Conservation (phyloP, 2,888 invertebrate species). For the Urechis unicinctus region DNA sequence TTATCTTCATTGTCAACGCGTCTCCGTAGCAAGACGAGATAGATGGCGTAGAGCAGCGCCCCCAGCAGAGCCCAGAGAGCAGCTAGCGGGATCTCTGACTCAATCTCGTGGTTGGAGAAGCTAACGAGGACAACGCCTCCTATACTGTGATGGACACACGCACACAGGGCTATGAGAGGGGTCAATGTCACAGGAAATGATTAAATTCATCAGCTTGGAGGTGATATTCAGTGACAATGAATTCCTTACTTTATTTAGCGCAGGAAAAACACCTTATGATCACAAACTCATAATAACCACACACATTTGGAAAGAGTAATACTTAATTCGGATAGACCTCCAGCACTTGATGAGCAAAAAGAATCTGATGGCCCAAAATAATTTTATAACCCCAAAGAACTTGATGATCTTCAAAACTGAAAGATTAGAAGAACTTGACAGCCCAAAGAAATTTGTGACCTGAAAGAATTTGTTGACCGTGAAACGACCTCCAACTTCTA, state of each 20-base stretch:
- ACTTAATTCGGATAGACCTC: no score
- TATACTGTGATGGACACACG: conserved; percentile 29
- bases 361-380: background rate
- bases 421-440: no score
- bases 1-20: conserved; percentile 87
- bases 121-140: conserved; percentile 62
- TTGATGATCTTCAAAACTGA: background rate
- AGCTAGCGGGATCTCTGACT: conserved; percentile 64
- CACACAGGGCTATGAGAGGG: background rate
- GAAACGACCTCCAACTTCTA: no score
- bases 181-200: background rate
- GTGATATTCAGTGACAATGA: no score
- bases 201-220: no score
- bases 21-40: conserved; percentile 74
- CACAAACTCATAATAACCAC: no score
- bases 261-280: no score
- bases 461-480: no score
- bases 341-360: no score
- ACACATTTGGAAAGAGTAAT: no score
- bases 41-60: conserved; percentile 82
- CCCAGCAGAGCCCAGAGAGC: conserved; percentile 73
- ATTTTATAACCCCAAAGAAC: background rate
- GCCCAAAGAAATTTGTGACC: no score
- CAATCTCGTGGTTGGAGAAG: conserved; percentile 64
- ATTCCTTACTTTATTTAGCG: no score